Conservation (phyloP, 2,797 vertebrate species). For the Parambassis ranga region DNA sequence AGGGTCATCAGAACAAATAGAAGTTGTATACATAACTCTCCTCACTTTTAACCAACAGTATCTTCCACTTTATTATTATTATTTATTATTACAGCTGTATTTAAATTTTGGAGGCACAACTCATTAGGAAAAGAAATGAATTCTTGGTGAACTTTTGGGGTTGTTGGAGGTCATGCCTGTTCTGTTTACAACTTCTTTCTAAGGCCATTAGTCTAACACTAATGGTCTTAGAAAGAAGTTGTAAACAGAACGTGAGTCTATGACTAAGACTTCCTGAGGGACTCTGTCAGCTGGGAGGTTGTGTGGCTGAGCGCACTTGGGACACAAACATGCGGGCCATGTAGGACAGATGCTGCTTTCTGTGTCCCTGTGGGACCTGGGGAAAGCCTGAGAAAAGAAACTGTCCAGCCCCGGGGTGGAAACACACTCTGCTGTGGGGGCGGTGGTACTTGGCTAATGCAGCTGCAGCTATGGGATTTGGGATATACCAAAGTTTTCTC, state of each 20-base stretch:
- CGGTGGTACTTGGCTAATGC: slow-evolving; percentile 18
- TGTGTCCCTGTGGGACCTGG: slow-evolving; percentile 42
- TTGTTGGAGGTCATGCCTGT: slow-evolving; percentile 3
- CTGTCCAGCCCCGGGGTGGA: slow-evolving; percentile 42
- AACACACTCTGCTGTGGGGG: slow-evolving; percentile 53
- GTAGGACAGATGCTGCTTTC: slow-evolving; percentile 57
- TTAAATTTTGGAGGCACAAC: too few species aligned
- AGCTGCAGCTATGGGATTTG: slow-evolving; percentile 41
- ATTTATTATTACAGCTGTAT: too few species aligned
- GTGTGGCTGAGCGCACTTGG: slow-evolving; percentile 29
- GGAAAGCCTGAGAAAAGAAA: slow-evolving; percentile 59
- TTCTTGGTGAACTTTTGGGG: too few species aligned
- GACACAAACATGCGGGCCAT: slow-evolving; percentile 36
- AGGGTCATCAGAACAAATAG: too few species aligned
- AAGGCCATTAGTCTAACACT: too few species aligned
- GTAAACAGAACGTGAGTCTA: slow-evolving; percentile 32
- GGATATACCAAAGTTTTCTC: slow-evolving; percentile 60
- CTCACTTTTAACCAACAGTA: too few species aligned
- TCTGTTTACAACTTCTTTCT: slow-evolving; percentile 41
- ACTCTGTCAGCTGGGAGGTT: slow-evolving; percentile 36
- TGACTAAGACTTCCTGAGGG: slow-evolving; percentile 49
- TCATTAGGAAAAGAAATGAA: too few species aligned
- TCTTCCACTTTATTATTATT: too few species aligned
- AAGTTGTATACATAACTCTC: too few species aligned
- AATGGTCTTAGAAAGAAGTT: too few species aligned